phyloP scores from a whole-genome alignment of 1,140 invertebrate genomes.

The Carcinoscorpius rotundicauda region DNA sequence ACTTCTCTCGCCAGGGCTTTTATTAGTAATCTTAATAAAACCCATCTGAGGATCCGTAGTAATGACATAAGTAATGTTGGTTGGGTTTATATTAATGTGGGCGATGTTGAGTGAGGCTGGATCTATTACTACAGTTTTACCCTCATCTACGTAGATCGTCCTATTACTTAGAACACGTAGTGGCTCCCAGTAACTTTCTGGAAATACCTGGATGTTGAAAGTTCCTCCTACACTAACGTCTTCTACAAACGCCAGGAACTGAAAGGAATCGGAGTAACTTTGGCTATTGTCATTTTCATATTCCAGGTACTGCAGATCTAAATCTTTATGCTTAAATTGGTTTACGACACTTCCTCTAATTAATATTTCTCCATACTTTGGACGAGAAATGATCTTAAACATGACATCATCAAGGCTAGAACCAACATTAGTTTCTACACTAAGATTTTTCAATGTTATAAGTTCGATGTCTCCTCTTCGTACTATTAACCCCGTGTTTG shows the following conservation, averaged over 20 bases:
- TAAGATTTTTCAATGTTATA: slow-evolving; percentile 34
- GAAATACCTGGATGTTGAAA: slow-evolving; percentile 42
- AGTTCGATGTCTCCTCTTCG: slow-evolving; percentile 28
- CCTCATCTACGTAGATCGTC: slow-evolving; percentile 65
- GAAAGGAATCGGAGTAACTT: slow-evolving; percentile 18
- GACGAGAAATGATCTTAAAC: slow-evolving; percentile 34
- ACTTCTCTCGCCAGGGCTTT: slow-evolving; percentile 6
- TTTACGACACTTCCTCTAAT: slow-evolving; percentile 22
- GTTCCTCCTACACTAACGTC: slow-evolving; percentile 44
- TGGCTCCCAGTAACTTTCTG: slow-evolving; percentile 74
- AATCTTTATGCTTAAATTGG: slow-evolving; percentile 35
- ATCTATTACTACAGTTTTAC: slow-evolving; percentile 61
- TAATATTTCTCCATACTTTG: slow-evolving; percentile 33
- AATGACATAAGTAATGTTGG: slow-evolving; percentile 66
- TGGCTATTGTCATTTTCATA: slow-evolving; percentile 29
- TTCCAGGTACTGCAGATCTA: slow-evolving; percentile 29
- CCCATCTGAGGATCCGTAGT: slow-evolving; percentile 61
- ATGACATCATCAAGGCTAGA: slow-evolving; percentile 32
- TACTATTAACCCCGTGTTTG: slow-evolving; percentile 37
- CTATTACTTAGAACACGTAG: slow-evolving; percentile 48
- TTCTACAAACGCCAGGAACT: slow-evolving; percentile 28
- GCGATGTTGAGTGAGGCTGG: slow-evolving; percentile 61
- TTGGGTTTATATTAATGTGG: slow-evolving; percentile 69
- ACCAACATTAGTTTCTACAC: slow-evolving; percentile 61
- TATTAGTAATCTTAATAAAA: slow-evolving; percentile 30